Conservation (phyloP, 1,140 invertebrate genomes). For the Phortica variegata region DNA sequence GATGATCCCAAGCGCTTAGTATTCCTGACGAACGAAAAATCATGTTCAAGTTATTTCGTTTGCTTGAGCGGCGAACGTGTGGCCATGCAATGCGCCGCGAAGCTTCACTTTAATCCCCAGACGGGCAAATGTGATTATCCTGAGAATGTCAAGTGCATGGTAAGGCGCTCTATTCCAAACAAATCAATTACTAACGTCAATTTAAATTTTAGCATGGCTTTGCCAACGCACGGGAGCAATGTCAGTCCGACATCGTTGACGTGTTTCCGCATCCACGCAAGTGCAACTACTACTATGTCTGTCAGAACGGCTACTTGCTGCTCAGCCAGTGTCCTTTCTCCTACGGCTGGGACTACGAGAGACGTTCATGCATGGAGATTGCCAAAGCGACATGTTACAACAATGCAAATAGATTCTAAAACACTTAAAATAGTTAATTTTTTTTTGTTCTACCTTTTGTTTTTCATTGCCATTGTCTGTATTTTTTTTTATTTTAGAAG, state of each 20-base stretch:
- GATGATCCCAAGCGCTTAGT: conserved; percentile 33
- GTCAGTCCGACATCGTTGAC: conserved; percentile 34
- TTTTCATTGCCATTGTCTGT: too few species aligned
- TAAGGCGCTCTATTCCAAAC: conserved; percentile 12
- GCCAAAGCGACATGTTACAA: conserved; percentile 36
- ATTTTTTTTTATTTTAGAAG: too few species aligned
- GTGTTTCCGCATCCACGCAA: conserved; percentile 44
- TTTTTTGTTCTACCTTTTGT: too few species aligned
- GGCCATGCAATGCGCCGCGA: conserved; percentile 34
- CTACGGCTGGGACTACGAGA: conserved; percentile 45
- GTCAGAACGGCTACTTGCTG: conserved; percentile 34
- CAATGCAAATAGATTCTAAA: neutral
- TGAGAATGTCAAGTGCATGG: conserved; percentile 41
- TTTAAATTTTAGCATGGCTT: conserved; percentile 16
- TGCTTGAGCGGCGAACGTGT: conserved; percentile 40
- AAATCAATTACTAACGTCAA: neutral
- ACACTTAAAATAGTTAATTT: neutral
- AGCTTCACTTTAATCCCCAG: conserved; percentile 38
- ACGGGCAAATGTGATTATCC: conserved; percentile 44
- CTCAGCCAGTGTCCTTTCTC: conserved; percentile 47
- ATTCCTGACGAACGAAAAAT: conserved; percentile 34
- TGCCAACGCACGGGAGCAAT: conserved; percentile 33
- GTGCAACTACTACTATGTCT: conserved; percentile 49
- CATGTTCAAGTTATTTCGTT: conserved; percentile 45
- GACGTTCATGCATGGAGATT: conserved; percentile 33